Evolutionary conservation across 2,113 vertebrate genomes (phyloP), one percentile per base, ranked within the genome.

Genomic region (Hippotragus niger): DNA sequence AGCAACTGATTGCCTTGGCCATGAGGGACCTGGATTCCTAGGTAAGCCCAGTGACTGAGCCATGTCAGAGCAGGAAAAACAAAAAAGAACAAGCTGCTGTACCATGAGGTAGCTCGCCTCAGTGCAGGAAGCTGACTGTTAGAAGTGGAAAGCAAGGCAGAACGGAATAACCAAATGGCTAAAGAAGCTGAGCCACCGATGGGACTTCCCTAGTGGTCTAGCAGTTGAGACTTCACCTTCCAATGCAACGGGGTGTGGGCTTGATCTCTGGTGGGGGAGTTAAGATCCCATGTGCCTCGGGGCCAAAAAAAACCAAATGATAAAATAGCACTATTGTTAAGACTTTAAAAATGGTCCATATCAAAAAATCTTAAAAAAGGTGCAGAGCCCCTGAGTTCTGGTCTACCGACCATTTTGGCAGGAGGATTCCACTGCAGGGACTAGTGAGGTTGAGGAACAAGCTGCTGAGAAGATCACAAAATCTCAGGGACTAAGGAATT

Each of bases 181-280:
- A 23, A 55, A 67, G 31, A 86, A 80, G 55, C 16, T 36, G 57
- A 95, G 50, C 5, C 88, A 40, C n/a, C 10, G 1, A 40, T 40
- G 36, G 36, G 10, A 40, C 67, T 13, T 40, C 67, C 67, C 67
- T 23, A 74, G 67, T 6, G 10, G 2, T 40, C 67, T 74, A 23
- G 36, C 1, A 5, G 10, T 13, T 40, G n/a, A 71, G 67, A 40
- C 10, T 0, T 0, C 67, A 74, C 36, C 2, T 74, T 74, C 67
- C 10, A 40, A 6, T 2, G n/a, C n/a, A 25, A 2, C 1, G 17
- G 19, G n/a, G 10, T 71, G n/a, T 12, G n/a, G n/a, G n/a, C 19
- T 71, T 40, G 19, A 71, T 71, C n/a, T 40, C n/a, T 23, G 67
- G 19, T 71, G 19, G n/a, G 10, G 19, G 19, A 71, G n/a, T 71